Evolutionary conservation across 2,797 vertebrate genomes (phyloP).

Genomic region (Semaprochilodus insignis): DNA sequence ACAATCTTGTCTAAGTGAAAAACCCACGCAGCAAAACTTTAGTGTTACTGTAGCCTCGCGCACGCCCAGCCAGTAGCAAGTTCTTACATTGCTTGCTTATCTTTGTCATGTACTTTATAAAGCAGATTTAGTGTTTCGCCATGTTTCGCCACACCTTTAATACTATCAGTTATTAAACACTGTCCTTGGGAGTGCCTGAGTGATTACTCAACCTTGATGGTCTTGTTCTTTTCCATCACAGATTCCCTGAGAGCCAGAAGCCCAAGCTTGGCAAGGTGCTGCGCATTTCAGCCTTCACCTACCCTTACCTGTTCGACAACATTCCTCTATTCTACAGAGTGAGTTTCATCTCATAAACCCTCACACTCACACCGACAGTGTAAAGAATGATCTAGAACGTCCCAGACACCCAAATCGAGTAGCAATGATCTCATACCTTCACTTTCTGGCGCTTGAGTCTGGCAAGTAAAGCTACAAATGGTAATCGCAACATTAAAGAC

Average conservation of each 20-base stretch:
- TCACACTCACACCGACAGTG: background rate
- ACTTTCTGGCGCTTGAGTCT: background rate
- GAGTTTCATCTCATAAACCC: constrained; percentile 36
- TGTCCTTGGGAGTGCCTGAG: background rate
- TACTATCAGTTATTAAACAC: background rate
- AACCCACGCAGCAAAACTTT: too few relatives aligned
- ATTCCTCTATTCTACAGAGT: constrained; percentile 96
- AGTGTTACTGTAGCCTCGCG: too few relatives aligned
- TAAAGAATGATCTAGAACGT: background rate
- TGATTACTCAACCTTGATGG: constrained; percentile 2
- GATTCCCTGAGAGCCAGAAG: constrained; percentile 81
- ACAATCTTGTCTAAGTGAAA: too few relatives aligned
- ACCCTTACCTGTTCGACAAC: constrained; percentile 91
- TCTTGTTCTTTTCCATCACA: constrained; percentile 61
- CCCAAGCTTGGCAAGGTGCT: constrained; percentile 82
- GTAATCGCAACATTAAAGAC: background rate
- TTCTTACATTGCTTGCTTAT: too few relatives aligned
- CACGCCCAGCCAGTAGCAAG: too few relatives aligned
- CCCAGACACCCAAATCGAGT: background rate
- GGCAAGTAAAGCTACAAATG: constrained; percentile 1
- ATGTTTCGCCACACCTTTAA: background rate
- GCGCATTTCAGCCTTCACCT: constrained; percentile 86
- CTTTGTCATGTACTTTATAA: background rate
- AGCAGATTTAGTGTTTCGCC: background rate
- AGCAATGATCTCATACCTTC: background rate